A percentile compares a stretch with the other conserved stretches of the same genome.
Evolutionary conservation across 2,113 vertebrate genomes (phyloP).

Genomic region (Ochotona princeps): DNA sequence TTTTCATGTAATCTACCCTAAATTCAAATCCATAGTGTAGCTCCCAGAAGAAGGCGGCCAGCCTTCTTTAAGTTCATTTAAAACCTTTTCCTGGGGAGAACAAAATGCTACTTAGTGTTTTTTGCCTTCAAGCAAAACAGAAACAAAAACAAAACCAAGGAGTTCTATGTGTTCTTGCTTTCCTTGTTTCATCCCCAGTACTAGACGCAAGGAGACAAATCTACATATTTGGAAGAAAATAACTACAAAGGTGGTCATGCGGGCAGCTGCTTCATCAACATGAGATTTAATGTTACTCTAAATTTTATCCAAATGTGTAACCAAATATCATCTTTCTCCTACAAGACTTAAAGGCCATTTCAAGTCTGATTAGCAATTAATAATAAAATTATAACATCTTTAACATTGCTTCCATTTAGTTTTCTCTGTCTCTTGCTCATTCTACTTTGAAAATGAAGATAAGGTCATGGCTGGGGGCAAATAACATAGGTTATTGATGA

Average conservation of each 20-base stretch:
- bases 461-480: background rate
- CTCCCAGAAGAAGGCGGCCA: background rate
- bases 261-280: background rate
- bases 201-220: background rate
- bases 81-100: slow-evolving; percentile 24
- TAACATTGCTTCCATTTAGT: background rate
- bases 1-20: background rate
- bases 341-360: background rate
- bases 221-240: background rate
- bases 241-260: background rate
- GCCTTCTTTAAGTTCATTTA: slow-evolving; percentile 4
- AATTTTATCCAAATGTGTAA: slow-evolving; percentile 21
- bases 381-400: background rate
- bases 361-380: background rate
- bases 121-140: slow-evolving; percentile 39
- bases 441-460: background rate
- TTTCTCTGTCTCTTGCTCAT: background rate
- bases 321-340: background rate
- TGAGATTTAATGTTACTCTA: background rate
- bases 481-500: background rate
- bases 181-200: background rate
- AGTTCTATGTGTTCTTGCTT: background rate
- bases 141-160: background rate
- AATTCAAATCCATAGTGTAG: slow-evolving; percentile 26
- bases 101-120: slow-evolving; percentile 31